Percentiles rank a stretch among this genome's conserved stretches.
Evolutionary conservation across 2,113 vertebrate genomes (phyloP).

Genomic region (Cyphomyrus discorhynchus): DNA sequence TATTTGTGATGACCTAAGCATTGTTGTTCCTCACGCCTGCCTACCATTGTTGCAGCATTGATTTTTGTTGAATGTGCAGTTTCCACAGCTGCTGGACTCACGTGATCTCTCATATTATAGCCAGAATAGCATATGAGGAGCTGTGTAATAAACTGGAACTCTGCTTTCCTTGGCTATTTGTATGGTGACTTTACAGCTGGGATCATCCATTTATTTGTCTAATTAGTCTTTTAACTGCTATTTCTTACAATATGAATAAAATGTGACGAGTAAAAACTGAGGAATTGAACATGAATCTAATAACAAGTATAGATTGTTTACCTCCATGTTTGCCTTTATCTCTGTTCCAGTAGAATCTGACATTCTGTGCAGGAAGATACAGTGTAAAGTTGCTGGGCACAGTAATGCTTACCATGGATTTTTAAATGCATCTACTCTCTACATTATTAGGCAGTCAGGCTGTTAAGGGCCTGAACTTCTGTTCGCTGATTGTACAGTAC

Average conservation of each 20-base stretch:
- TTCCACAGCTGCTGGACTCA: not conserved
- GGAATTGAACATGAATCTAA: not conserved
- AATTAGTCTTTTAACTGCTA: not conserved
- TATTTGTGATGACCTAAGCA: constrained; percentile 4
- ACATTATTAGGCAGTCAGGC: not conserved
- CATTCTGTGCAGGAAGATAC: not conserved
- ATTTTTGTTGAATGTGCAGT: not conserved
- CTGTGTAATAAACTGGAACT: not conserved
- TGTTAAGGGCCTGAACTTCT: not conserved
- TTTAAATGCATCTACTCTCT: not conserved
- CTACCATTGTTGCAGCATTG: not conserved
- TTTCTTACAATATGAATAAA: not conserved
- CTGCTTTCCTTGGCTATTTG: not conserved
- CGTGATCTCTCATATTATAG: not conserved
- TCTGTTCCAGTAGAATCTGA: not conserved
- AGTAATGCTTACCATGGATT: not conserved
- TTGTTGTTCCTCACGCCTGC: not conserved
- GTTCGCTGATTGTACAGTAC: not conserved
- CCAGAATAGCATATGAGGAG: not conserved
- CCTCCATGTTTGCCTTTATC: not conserved
- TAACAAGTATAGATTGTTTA: not conserved
- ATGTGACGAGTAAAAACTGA: not conserved
- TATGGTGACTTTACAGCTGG: not conserved
- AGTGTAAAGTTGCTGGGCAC: not conserved
- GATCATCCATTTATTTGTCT: not conserved